Base-by-base conservation (phyloP, 2,113 vertebrate species). In the Phalacrocorax aristotelis region DNA sequence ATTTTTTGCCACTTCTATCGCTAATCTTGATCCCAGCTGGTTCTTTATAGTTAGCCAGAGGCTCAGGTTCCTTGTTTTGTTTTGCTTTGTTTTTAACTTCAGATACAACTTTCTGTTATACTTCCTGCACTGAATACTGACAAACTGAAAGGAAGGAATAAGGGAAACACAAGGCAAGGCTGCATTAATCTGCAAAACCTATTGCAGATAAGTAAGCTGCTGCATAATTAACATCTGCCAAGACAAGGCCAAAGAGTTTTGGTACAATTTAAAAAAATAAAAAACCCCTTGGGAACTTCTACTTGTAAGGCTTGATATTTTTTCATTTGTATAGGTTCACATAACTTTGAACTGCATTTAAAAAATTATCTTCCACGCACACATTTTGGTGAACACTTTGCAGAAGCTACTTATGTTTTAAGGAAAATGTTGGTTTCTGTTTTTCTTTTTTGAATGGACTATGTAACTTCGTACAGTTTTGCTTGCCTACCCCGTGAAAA, bases 21-120 rank as follows among this genome's bases (percentile, higher is more conserved):
- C 93, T 94, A 95, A 95, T 95, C 90, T 90, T 94, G 69, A 95
- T 96, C 66, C 58, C 57, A 83, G 32, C 26, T 93, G 36, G 40
- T 93, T 95, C 80, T 94, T 90, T 95, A 69, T 30, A 79, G 82
- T 82, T 96, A 92, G 70, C 83, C 70, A 93, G 62, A 77, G 75
- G 93, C 54, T 83, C 72, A 5, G 5, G 0, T 19, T 52, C 57
- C 62, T 69, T 30, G 6, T 55, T 83, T 93, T 54, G 15, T 48
- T 92, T 77, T 77, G 34, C 30, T 90, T 95, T 69, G 16, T 60
- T 86, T 96, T 84, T 94, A 79, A 79, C 75, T 94, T 97, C 81
- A 94, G 88, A 96, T 75, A 62, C 32, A 94, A 95, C 82, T 94
- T 94, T 84, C 44, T 79, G 40, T 87, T 93, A 16, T 6, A 71